phyloP scores from a whole-genome alignment of 2,797 vertebrate genomes.

The Darevskia mixta region DNA sequence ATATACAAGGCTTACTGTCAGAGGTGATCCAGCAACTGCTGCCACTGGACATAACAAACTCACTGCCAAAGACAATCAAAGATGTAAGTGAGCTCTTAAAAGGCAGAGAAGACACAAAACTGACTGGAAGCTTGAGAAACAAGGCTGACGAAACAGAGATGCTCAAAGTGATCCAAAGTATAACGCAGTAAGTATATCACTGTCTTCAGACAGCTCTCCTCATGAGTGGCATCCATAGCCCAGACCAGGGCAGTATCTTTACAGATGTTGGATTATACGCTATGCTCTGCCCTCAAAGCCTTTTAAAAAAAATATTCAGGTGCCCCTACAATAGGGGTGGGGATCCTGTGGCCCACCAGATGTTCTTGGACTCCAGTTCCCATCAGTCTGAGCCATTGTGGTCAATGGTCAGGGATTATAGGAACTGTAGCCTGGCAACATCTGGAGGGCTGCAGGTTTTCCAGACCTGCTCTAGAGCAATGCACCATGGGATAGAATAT shows the following conservation, averaged over 20 bases:
- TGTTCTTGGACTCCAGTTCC: no score
- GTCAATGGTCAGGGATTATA: not conserved
- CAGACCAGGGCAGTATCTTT: not conserved
- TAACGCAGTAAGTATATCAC: constrained; percentile 3
- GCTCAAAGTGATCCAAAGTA: not conserved
- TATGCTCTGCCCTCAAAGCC: not conserved
- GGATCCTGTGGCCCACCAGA: no score
- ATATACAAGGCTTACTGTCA: constrained; percentile 20
- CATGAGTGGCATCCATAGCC: not conserved
- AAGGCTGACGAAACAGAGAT: not conserved
- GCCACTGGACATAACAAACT: constrained; percentile 10
- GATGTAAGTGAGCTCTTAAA: constrained; percentile 19
- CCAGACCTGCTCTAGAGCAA: no score
- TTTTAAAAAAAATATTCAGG: no score
- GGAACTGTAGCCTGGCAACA: no score
- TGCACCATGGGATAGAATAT: no score
- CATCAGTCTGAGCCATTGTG: not conserved
- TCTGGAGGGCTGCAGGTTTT: no score
- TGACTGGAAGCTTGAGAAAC: not conserved
- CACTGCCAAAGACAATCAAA: constrained; percentile 10
- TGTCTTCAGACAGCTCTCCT: not conserved
- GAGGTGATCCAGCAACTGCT: constrained; percentile 9
- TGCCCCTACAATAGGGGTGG: not conserved
- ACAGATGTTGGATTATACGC: not conserved
- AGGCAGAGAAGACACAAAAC: not conserved